These are phyloP conservation scores for Branchinecta sandiegonensis DNA, from an alignment of 2,888 invertebrate genomes.

Conservation along the genomic window DNA sequence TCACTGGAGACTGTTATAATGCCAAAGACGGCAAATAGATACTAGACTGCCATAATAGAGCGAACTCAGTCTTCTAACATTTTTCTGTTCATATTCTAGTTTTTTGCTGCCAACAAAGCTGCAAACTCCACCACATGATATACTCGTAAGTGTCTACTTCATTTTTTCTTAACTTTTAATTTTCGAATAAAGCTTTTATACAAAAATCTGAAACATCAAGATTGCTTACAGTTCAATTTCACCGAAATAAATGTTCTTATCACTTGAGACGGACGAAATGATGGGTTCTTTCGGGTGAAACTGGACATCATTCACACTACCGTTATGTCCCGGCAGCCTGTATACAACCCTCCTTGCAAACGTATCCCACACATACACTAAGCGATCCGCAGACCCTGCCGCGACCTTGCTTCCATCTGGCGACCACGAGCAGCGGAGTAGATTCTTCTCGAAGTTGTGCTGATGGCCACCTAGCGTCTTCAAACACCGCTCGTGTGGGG, in stretches of 20 bases:
- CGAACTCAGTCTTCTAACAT: no score
- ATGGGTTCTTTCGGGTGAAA: conserved; percentile 91
- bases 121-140: no score
- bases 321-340: conserved; percentile 94
- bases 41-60: no score
- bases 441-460: conserved; percentile 95
- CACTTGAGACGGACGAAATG: conserved; percentile 79
- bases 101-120: no score
- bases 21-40: no score
- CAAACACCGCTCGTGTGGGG: conserved; percentile 79
- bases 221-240: conserved; percentile 54
- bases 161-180: no score
- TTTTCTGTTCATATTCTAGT: no score
- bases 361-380: conserved; percentile 94
- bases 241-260: conserved; percentile 86
- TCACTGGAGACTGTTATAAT: no score
- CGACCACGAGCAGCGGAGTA: conserved; percentile 84
- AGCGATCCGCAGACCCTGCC: conserved; percentile 87
- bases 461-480: conserved; percentile 84
- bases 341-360: conserved; percentile 78
- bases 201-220: no score
- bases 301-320: conserved; percentile 88
- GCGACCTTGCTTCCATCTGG: conserved; percentile 78
- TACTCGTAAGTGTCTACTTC: no score
- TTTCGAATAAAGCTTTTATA: no score